Percentiles rank a stretch among this genome's conserved stretches.
Evolutionary conservation across 2,797 vertebrate genomes (phyloP).

Genomic region (Schizopygopsis pylzovi): DNA sequence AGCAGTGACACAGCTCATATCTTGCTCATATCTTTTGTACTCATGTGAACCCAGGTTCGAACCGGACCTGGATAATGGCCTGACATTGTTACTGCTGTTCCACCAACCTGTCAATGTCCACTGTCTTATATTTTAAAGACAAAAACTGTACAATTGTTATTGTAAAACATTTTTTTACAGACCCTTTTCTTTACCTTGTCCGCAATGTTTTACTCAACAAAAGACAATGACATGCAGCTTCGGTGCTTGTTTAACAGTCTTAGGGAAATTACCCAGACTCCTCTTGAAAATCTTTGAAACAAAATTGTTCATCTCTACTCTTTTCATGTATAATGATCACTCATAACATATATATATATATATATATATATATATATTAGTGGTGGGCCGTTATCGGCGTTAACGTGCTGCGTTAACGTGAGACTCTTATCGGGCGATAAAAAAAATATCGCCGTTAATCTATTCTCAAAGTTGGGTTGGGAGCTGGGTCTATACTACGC

Average conservation of each 20-base stretch:
- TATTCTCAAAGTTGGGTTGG: no score
- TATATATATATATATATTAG: no score
- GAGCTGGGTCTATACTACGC: no score
- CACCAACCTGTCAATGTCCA: not conserved
- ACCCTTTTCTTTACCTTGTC: not conserved
- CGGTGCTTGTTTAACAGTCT: not conserved
- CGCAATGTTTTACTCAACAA: not conserved
- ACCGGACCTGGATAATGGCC: not conserved
- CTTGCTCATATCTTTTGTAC: no score
- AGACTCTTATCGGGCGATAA: no score
- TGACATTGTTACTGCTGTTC: not conserved
- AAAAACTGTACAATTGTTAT: not conserved
- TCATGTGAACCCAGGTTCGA: no score
- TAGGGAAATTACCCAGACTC: constrained; percentile 3
- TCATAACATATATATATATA: not conserved
- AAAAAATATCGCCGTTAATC: no score
- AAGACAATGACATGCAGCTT: not conserved
- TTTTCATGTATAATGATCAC: not conserved
- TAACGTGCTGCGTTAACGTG: no score
- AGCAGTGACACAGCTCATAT: no score
- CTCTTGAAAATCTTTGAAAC: not conserved
- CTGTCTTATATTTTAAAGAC: not conserved
- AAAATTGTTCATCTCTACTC: not conserved
- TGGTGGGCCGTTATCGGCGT: no score
- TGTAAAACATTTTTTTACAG: not conserved